Percentiles rank a stretch among this genome's conserved stretches.
Conservation (phyloP, 2,888 invertebrate genomes). For the Hartigia nigra region DNA sequence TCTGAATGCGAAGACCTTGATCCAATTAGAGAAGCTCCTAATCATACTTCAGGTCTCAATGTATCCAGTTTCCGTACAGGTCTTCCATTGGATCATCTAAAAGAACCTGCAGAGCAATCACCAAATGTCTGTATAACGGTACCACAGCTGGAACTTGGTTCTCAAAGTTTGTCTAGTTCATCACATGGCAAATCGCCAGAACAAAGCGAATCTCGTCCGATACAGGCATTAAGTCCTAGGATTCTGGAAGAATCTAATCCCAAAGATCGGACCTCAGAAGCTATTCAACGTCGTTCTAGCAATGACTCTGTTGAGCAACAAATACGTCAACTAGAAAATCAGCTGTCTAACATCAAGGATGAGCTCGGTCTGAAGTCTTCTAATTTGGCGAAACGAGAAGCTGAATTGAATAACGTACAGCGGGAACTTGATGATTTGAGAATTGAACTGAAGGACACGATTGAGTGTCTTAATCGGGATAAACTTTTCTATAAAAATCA, state of each 20-base stretch:
- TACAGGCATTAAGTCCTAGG: neutral
- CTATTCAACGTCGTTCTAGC: conserved; percentile 9
- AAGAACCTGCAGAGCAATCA: conserved; percentile 35
- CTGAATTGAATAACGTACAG: conserved; percentile 68
- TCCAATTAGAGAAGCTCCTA: conserved; percentile 47
- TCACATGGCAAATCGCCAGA: neutral
- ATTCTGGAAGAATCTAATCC: neutral
- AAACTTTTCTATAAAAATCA: conserved; percentile 71
- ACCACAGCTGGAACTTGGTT: conserved; percentile 53
- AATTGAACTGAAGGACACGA: conserved; percentile 69
- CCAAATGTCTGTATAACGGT: conserved; percentile 39
- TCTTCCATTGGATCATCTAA: conserved; percentile 6
- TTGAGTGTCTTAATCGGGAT: conserved; percentile 69
- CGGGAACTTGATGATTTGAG: conserved; percentile 71
- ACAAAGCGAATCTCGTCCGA: neutral
- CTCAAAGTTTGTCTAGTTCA: conserved; percentile 35
- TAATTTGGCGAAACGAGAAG: conserved; percentile 71
- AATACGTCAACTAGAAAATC: conserved; percentile 70
- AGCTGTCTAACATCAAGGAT: conserved; percentile 71
- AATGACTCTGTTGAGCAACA: conserved; percentile 4
- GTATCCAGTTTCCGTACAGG: conserved; percentile 47
- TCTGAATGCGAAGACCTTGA: conserved; percentile 76
- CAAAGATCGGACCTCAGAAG: conserved; percentile 22
- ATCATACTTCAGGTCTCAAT: conserved; percentile 44
- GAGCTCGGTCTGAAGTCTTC: conserved; percentile 73